Evolutionary conservation across 2,888 invertebrate species (phyloP), one percentile per base, ranked within the genome.

Genomic region (Microplitis deprimator): DNA sequence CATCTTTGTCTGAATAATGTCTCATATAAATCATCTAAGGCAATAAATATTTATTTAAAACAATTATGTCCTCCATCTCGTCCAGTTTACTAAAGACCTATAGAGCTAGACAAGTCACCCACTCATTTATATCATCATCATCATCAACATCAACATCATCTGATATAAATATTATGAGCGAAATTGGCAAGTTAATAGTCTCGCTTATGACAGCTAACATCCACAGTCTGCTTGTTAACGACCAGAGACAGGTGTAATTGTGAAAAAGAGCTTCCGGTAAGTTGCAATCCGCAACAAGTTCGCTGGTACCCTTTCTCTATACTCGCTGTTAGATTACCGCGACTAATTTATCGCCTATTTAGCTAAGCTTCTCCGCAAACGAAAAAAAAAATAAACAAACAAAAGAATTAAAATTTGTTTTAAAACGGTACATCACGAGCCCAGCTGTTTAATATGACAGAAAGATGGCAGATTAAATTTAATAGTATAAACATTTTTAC

Each of bases 111-210:
- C 50, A 50, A 29, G 29, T 67, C 67, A 29, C 3, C 67, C 0
- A 67, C 67, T 29, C 13, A 10, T 67, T 67, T 38, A 67, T 13
- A 10, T 62, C 62, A 17, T 62, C 2, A 7, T 6, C 29, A 20
- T 20, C 20, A 29, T 29, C 29, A 29, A 4, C 29, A 29, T 29
- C 29, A 29, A 29, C 29, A 29, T 29, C 29, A 29, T 29, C 29
- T 29, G 29, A 29, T 29, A 68, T 68, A 68, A 68, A 68, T 68
- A 68, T 68, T 40, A 50, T 13, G 8, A 50, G 50, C 6, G 10
- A 41, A 68, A 41, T 68, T 68, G 68, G 68, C 68, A 20, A 40
- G 68, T 41, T 16, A 68, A 41, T 68, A 41, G 16, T 68, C 40
- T 16, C 16, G 68, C 17, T 17, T 41, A 68, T 41, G 41, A 68